Base-by-base conservation (phyloP, 2,113 vertebrate species). In the Gopherus flavomarginatus region DNA sequence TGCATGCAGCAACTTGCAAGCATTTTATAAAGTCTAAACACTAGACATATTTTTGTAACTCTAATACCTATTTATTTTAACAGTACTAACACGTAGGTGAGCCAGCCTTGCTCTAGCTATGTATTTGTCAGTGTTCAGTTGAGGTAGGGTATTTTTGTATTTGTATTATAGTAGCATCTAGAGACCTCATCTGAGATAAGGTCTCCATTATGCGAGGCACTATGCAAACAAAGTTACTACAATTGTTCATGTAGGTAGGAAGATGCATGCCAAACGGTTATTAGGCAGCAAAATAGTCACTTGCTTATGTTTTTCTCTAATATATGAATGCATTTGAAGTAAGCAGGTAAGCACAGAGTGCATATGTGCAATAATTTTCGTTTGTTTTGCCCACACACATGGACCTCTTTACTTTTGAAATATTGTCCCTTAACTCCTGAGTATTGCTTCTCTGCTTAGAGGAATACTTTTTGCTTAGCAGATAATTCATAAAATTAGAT, bases 251-350 rank as follows among this genome's bases (percentile, higher is more conserved):
- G 31, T 9, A n/a, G 11, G 38, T 22, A 4, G 3, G 4, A 21
- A 86, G 93, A 47, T 52, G 13, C 0, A 0, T 47, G 16, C 49
- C 9, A 84, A 1, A 9, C 79, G 10, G 14, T 44, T 24, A 42
- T 4, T 50, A 86, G 31, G 75, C 10, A 19, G 17, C 83, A 53
- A 87, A 87, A 35, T 84, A 89, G 90, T 35, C 75, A 0, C 59
- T 89, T 83, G 42, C 2, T 42, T 92, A 26, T 56, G 44, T 83
- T 5, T 88, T 5, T 92, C 86, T 89, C 72, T 42, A 35, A 11
- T 38, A 86, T 47, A 38, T 57, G 21, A 0, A 0, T 81, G 29
- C 57, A 22, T 81, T 83, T 83, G 65, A 82, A 89, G 53, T 90
- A 65, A 21, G 38, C 5, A 5, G n/a, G 69, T 3, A 12, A 56